These are phyloP conservation scores for Neosilurus mollespiculum DNA, from an alignment of 2,797 vertebrate genomes.

Conservation along the genomic window DNA sequence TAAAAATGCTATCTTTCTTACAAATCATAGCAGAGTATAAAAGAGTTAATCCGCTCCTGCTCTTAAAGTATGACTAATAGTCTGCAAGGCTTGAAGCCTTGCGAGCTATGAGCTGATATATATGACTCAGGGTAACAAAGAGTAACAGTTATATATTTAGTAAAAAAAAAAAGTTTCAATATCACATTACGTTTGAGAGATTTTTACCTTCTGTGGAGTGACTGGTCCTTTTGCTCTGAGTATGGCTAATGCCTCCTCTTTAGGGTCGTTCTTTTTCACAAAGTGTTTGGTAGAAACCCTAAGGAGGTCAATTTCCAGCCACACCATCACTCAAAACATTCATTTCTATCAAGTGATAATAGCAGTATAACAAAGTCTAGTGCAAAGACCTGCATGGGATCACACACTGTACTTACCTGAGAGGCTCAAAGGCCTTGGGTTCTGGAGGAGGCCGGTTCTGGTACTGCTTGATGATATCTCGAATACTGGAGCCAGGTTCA, in stretches of 20 bases:
- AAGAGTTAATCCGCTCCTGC: too few species aligned
- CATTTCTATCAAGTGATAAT: constrained; percentile 26
- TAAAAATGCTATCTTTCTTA: too few species aligned
- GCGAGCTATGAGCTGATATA: too few species aligned
- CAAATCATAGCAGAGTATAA: too few species aligned
- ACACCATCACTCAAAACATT: constrained; percentile 26
- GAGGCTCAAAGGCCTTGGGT: constrained; percentile 72
- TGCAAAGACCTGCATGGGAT: constrained; percentile 16
- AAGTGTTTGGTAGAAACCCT: constrained; percentile 73
- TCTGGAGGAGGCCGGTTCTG: constrained; percentile 79
- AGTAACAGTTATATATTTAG: too few species aligned
- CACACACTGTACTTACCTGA: constrained; percentile 68
- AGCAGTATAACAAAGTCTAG: constrained; percentile 10
- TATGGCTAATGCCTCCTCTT: constrained; percentile 88
- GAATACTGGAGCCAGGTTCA: constrained; percentile 83
- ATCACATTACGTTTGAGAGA: background rate
- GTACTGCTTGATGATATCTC: constrained; percentile 87
- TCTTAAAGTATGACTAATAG: too few species aligned
- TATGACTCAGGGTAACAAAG: too few species aligned
- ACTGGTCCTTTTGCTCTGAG: constrained; percentile 63
- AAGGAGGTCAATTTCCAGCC: constrained; percentile 32
- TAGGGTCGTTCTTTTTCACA: constrained; percentile 82
- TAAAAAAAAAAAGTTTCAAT: background rate
- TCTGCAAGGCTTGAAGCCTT: too few species aligned
- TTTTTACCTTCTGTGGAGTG: constrained; percentile 47